A percentile compares a stretch with the other conserved stretches of the same genome.
Conservation (phyloP, 2,113 vertebrate genomes). For the Gopherus flavomarginatus region DNA sequence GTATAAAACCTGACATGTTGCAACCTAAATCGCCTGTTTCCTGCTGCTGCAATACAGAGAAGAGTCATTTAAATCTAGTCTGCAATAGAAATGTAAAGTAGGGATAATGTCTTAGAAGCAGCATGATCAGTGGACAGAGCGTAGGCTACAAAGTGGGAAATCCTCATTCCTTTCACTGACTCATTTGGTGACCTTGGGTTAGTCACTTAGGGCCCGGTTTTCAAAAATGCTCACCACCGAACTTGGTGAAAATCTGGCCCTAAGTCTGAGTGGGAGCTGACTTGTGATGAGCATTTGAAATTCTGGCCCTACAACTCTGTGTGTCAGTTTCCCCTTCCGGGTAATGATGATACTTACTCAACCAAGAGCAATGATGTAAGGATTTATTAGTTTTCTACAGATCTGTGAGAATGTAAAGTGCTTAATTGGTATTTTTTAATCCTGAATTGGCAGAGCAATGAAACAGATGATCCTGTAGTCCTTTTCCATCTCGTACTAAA, state of each 20-base stretch:
- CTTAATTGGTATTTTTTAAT: neutral
- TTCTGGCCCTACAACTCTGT: neutral
- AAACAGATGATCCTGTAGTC: neutral
- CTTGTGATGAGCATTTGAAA: neutral
- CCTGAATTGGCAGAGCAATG: neutral
- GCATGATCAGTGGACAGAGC: neutral
- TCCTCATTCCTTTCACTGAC: neutral
- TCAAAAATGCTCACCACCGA: neutral
- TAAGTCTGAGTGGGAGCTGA: neutral
- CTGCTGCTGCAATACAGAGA: neutral
- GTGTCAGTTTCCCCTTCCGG: neutral
- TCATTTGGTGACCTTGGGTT: neutral
- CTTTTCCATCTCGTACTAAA: neutral
- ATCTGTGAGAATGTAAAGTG: neutral
- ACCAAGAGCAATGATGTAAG: neutral
- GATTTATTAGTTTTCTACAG: neutral
- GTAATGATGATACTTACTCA: neutral
- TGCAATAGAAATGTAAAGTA: neutral
- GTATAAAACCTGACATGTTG: neutral
- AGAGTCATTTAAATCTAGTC: neutral
- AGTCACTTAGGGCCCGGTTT: neutral
- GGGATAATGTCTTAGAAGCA: neutral
- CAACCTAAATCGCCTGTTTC: neutral
- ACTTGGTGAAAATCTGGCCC: rapidly evolving
- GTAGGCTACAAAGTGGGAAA: neutral